Conservation (phyloP, 2,113 vertebrate genomes). For the Sigmodon hispidus region DNA sequence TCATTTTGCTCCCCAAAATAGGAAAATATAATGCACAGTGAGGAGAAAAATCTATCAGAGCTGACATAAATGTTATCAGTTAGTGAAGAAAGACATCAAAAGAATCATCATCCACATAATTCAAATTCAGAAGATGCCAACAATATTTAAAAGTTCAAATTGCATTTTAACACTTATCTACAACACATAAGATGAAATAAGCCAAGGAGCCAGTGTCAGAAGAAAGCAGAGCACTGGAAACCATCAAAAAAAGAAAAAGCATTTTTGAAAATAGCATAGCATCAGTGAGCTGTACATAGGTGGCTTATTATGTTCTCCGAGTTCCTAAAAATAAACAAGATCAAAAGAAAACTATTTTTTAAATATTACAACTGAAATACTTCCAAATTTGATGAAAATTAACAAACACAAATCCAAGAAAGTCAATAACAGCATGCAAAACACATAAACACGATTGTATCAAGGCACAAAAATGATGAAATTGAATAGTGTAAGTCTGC, state of each 20-base stretch:
- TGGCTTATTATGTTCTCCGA: not conserved
- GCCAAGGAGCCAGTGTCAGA: not conserved
- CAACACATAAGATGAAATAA: not conserved
- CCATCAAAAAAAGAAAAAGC: not conserved
- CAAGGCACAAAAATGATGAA: conserved; percentile 3
- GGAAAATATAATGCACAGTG: not conserved
- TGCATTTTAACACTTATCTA: conserved; percentile 36
- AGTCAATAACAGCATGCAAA: conserved; percentile 23
- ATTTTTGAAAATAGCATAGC: not conserved
- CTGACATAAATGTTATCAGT: not conserved
- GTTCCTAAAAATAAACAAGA: not conserved
- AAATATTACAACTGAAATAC: not conserved
- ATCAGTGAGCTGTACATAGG: not conserved
- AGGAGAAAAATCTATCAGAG: conserved; percentile 12
- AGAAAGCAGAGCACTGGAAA: not conserved
- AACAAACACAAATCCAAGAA: not conserved
- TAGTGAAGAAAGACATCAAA: not conserved
- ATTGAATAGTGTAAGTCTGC: not conserved
- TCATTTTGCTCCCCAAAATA: not conserved
- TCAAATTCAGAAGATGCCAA: not conserved
- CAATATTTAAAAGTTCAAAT: conserved; percentile 9
- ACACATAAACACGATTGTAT: conserved; percentile 48
- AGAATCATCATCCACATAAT: not conserved
- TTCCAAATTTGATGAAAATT: conserved; percentile 32
- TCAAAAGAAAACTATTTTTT: conserved; percentile 5